Conservation (phyloP, 1,140 invertebrate species). For the Plodia interpunctella region DNA sequence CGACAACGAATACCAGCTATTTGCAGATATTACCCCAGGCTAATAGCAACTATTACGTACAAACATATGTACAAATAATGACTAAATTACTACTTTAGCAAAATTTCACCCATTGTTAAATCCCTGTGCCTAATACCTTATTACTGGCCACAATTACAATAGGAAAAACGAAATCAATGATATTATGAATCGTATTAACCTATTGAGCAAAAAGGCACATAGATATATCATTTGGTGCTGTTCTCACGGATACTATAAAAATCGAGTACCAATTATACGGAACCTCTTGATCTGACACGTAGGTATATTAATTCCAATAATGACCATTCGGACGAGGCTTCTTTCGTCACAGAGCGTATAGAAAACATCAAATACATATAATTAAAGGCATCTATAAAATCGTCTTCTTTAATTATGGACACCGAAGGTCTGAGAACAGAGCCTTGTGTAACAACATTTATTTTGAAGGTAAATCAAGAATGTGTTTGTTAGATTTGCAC, state of each 20-base stretch:
- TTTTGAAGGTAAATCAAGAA: constrained; percentile 11
- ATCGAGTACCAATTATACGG: constrained; percentile 54
- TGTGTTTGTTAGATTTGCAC: constrained; percentile 6
- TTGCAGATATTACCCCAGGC: neutral
- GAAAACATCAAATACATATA: constrained; percentile 75
- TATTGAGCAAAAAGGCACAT: constrained; percentile 45
- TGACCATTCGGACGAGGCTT: constrained; percentile 61
- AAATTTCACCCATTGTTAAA: constrained; percentile 18
- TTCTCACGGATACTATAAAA: constrained; percentile 72
- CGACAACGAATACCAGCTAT: constrained; percentile 1
- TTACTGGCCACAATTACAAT: constrained; percentile 36
- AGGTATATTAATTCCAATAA: constrained; percentile 75
- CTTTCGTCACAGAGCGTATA: constrained; percentile 71
- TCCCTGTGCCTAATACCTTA: constrained; percentile 14
- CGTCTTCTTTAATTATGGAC: constrained; percentile 70
- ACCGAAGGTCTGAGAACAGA: constrained; percentile 19
- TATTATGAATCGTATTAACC: constrained; percentile 31
- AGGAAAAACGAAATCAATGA: constrained; percentile 31
- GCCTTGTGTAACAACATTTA: constrained; percentile 19
- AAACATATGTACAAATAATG: constrained; percentile 7
- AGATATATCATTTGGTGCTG: constrained; percentile 64
- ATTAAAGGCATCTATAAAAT: constrained; percentile 69
- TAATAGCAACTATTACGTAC: constrained; percentile 1
- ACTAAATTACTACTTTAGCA: constrained; percentile 4
- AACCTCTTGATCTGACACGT: constrained; percentile 71